These are phyloP conservation scores for Neodiprion lecontei DNA, from an alignment of 1,140 invertebrate species.

Conservation along the genomic window DNA sequence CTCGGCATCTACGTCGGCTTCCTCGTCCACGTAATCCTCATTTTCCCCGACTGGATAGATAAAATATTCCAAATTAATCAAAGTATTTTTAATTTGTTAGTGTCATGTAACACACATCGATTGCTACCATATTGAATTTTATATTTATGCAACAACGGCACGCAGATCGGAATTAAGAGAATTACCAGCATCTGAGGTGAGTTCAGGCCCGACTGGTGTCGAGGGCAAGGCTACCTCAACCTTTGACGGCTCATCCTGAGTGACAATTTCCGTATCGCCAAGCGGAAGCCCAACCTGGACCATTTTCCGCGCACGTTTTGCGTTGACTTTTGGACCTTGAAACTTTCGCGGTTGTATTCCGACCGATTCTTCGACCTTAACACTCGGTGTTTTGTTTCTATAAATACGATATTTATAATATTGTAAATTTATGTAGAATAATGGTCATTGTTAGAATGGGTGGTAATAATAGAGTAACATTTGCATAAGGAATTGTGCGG, in stretches of 20 bases:
- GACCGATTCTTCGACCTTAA: constrained; percentile 19
- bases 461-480: too few relatives aligned
- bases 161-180: too few relatives aligned
- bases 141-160: not conserved
- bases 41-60: constrained; percentile 39
- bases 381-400: not conserved
- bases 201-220: not conserved
- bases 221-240: not conserved
- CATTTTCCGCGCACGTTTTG: not conserved
- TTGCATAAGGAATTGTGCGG: too few relatives aligned
- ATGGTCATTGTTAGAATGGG: too few relatives aligned
- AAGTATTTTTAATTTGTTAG: too few relatives aligned
- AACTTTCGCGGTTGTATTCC: not conserved
- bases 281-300: not conserved
- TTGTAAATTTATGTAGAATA: too few relatives aligned
- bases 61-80: constrained; percentile 24
- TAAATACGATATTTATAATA: not conserved
- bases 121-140: constrained; percentile 17
- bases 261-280: not conserved
- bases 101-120: not conserved
- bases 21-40: constrained; percentile 60
- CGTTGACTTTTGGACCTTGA: not conserved
- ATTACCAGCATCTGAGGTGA: not conserved
- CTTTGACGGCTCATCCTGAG: not conserved
- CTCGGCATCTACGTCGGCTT: constrained; percentile 47